Percentiles rank a stretch among this genome's conserved stretches.
Conservation (phyloP, 1,140 invertebrate species). For the Galendromus occidentalis region DNA sequence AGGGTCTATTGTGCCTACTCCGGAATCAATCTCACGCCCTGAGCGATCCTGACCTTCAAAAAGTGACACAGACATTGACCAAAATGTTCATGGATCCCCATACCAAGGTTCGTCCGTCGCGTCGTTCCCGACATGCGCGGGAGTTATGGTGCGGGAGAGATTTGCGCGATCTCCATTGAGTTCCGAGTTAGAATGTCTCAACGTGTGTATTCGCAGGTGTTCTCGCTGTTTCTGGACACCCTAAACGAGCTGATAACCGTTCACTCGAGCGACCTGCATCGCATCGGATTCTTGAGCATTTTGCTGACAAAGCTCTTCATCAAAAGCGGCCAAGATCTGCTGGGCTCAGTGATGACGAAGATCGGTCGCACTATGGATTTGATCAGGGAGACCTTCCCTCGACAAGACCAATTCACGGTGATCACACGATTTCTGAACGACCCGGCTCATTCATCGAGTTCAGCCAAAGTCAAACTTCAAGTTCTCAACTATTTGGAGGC, state of each 20-base stretch:
- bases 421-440: constrained; percentile 59
- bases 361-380: constrained; percentile 65
- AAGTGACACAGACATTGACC: constrained; percentile 70
- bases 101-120: constrained; percentile 43
- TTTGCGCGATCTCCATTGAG: not conserved
- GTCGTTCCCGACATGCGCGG: too few species aligned
- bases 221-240: constrained; percentile 75
- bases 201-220: constrained; percentile 36
- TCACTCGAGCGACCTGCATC: constrained; percentile 58
- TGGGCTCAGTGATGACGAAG: constrained; percentile 71
- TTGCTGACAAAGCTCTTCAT: constrained; percentile 53
- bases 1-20: constrained; percentile 53
- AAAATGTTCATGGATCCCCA: constrained; percentile 96
- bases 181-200: not conserved
- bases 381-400: constrained; percentile 47
- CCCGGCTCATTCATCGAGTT: constrained; percentile 67
- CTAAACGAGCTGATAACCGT: constrained; percentile 63
- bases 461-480: constrained; percentile 43
- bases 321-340: constrained; percentile 68
- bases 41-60: constrained; percentile 45
- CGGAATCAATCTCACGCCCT: constrained; percentile 43
- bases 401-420: constrained; percentile 39
- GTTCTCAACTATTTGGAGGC: constrained; percentile 50
- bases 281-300: constrained; percentile 63
- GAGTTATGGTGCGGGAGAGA: too few species aligned